phyloP scores from a whole-genome alignment of 2,113 vertebrate species.

The Daboia siamensis region DNA sequence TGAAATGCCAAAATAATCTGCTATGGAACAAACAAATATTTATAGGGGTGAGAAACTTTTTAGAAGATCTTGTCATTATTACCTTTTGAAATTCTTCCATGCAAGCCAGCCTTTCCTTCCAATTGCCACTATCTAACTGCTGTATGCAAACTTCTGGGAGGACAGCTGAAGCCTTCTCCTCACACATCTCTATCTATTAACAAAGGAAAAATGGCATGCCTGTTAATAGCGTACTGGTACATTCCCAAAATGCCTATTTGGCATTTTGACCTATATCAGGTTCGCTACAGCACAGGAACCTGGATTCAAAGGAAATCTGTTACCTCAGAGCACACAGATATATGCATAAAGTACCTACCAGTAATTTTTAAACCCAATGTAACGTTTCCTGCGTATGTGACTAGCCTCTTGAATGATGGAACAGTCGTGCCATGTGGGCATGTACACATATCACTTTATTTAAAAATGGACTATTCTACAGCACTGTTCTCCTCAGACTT shows the following conservation, averaged over 20 bases:
- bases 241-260: background rate
- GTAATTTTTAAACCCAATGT: background rate
- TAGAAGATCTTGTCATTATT: constrained; percentile 19
- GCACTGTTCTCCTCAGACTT: background rate
- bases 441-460: background rate
- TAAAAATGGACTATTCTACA: background rate
- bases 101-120: constrained; percentile 96
- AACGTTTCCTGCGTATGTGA: background rate
- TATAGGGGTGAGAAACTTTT: background rate
- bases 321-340: background rate
- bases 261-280: background rate
- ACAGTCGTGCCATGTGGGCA: background rate
- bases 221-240: fast-evolving
- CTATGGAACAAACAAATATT: background rate
- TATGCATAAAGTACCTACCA: background rate
- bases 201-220: constrained; percentile 30
- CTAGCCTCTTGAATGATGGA: background rate
- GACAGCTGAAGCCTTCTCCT: constrained; percentile 87
- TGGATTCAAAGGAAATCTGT: background rate
- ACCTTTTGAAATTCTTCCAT: constrained; percentile 99
- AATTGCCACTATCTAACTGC: constrained; percentile 89
- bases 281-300: background rate
- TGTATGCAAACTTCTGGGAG: constrained; percentile 90
- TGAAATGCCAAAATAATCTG: background rate
- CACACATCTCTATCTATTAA: constrained; percentile 85